Conservation (phyloP, 2,113 vertebrate genomes). For the Odontophorus gujanensis region DNA sequence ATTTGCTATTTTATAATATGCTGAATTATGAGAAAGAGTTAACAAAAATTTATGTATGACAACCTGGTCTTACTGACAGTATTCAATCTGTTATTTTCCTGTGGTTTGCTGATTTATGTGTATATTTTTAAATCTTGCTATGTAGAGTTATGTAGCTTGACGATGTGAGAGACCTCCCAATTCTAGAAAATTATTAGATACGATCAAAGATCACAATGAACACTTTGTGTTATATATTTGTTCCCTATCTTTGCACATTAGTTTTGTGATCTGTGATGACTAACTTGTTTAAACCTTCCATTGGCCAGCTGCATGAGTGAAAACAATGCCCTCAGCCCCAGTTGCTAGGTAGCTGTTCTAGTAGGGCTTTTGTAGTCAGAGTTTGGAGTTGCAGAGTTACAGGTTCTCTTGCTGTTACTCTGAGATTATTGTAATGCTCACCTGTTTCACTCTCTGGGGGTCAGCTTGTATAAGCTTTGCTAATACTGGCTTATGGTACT, state of each 20-base stretch:
- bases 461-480: neutral
- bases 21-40: neutral
- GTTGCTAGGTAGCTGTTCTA: neutral
- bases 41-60: neutral
- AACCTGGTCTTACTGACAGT: neutral
- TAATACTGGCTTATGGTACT: neutral
- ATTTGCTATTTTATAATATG: conserved; percentile 28
- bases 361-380: neutral
- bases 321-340: neutral
- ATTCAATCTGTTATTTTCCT: neutral
- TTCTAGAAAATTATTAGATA: neutral
- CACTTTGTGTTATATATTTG: neutral
- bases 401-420: neutral
- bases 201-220: neutral
- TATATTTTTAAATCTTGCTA: neutral
- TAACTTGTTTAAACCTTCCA: neutral
- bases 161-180: neutral
- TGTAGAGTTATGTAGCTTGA: neutral
- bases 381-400: neutral
- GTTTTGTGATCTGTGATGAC: neutral
- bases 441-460: neutral
- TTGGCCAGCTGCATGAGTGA: neutral
- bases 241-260: neutral
- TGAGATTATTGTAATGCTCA: neutral
- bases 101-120: neutral